phyloP scores from a whole-genome alignment of 2,888 invertebrate species.

The Diarsia rubi region DNA sequence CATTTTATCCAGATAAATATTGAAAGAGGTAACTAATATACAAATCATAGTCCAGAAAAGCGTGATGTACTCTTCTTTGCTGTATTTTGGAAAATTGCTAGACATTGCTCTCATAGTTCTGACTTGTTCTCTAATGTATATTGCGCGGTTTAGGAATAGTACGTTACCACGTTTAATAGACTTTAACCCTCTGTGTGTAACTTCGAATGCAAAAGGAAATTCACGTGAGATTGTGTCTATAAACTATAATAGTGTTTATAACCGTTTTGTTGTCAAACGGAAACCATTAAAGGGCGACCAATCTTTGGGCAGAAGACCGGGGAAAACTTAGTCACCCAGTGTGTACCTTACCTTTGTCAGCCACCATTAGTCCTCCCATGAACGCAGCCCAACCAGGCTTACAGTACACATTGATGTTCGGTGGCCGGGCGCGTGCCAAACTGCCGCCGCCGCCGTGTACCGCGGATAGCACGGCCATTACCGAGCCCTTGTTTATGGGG shows the following conservation, averaged over 20 bases:
- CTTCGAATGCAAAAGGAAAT: neutral
- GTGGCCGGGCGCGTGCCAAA: conserved; percentile 68
- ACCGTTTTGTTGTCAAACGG: no score
- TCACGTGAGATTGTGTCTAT: neutral
- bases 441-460: conserved; percentile 56
- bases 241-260: neutral
- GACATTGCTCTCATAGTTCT: neutral
- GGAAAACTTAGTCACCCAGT: conserved; percentile 2
- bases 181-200: neutral
- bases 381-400: conserved; percentile 36
- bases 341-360: neutral
- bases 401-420: conserved; percentile 59
- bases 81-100: neutral
- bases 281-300: no score
- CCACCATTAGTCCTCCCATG: conserved; percentile 35
- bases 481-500: conserved; percentile 63
- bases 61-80: neutral
- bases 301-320: no score
- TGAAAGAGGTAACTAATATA: neutral
- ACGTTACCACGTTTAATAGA: no score
- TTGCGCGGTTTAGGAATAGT: neutral
- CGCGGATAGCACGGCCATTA: conserved; percentile 55
- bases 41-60: neutral
- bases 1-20: neutral
- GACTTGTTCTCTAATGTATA: neutral